Evolutionary conservation across 92 coral and sea anemone genomes (phyloP).

Genomic region (Montipora capitata): DNA sequence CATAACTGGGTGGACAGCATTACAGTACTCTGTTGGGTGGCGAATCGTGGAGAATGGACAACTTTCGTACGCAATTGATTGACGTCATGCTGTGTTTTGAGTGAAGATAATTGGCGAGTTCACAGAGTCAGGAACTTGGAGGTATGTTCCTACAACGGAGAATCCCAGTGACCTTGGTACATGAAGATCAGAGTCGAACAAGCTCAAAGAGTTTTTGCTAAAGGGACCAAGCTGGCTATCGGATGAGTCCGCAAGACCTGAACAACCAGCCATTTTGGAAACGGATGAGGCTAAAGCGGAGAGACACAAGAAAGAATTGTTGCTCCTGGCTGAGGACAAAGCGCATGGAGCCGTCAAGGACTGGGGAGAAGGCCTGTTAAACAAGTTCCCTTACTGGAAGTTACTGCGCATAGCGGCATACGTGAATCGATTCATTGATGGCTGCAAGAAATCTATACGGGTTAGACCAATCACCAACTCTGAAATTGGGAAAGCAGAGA

Average conservation of each 20-base stretch:
- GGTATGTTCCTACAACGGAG: conserved; percentile 60
- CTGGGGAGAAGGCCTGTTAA: conserved; percentile 40
- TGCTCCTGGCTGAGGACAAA: conserved; percentile 11
- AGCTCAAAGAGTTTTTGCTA: conserved; percentile 56
- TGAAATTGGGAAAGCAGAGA: conserved; percentile 61
- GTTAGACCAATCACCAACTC: conserved; percentile 51
- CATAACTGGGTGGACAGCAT: conserved; percentile 78
- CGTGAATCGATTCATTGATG: conserved; percentile 61
- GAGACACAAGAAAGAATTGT: conserved; percentile 36
- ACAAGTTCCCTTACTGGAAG: conserved; percentile 62
- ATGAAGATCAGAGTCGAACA: conserved; percentile 58
- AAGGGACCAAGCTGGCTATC: conserved; percentile 72
- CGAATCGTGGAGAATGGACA: conserved; percentile 63
- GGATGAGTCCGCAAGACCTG: conserved; percentile 48
- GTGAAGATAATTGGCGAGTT: conserved; percentile 64
- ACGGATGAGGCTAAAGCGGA: conserved; percentile 58
- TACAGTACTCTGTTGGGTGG: conserved; percentile 65
- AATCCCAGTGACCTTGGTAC: conserved; percentile 74
- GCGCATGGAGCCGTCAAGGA: conserved; percentile 12
- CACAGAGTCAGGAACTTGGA: conserved; percentile 39
- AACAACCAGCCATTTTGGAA: conserved; percentile 61
- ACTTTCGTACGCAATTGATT: conserved; percentile 63
- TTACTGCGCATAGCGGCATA: conserved; percentile 66
- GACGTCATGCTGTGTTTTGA: too few species aligned
- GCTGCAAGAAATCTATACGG: conserved; percentile 33